Evolutionary conservation across 2,113 vertebrate genomes (phyloP).

Genomic region (Crotalus viridis): DNA sequence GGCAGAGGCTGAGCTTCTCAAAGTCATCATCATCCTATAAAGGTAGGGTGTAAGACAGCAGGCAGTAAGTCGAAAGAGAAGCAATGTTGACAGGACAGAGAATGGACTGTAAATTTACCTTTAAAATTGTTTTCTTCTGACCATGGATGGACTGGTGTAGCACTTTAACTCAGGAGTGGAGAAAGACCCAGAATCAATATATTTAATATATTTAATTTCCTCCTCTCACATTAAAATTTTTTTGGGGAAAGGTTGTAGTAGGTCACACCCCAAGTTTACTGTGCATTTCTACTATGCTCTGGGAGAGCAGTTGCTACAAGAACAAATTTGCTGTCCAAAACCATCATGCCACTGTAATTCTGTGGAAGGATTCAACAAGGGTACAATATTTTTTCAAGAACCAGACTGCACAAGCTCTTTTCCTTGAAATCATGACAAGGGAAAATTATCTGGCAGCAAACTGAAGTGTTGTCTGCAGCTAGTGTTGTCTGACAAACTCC

Average conservation of each 20-base stretch:
- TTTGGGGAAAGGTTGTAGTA: not conserved
- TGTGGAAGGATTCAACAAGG: not conserved
- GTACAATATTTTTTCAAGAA: constrained; percentile 24
- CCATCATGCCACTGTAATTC: not conserved
- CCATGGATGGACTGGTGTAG: not conserved
- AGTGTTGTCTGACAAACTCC: constrained; percentile 41
- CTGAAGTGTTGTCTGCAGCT: constrained; percentile 41
- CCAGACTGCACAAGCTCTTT: constrained; percentile 40
- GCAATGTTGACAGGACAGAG: not conserved
- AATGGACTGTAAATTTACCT: not conserved
- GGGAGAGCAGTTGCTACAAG: not conserved
- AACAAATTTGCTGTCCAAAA: not conserved
- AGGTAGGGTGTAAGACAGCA: not conserved
- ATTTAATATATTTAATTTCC: not conserved
- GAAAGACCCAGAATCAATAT: not conserved
- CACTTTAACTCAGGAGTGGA: not conserved
- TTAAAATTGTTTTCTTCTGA: not conserved
- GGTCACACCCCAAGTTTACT: not conserved
- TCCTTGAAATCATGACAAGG: fast-evolving
- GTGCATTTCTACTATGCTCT: not conserved
- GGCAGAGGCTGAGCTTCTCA: not conserved
- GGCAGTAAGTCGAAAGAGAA: not conserved
- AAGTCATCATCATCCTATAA: not conserved
- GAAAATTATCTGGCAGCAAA: constrained; percentile 31
- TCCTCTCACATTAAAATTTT: not conserved